phyloP scores from a whole-genome alignment of 2,797 vertebrate species.

The Bryconaethiops microstoma region DNA sequence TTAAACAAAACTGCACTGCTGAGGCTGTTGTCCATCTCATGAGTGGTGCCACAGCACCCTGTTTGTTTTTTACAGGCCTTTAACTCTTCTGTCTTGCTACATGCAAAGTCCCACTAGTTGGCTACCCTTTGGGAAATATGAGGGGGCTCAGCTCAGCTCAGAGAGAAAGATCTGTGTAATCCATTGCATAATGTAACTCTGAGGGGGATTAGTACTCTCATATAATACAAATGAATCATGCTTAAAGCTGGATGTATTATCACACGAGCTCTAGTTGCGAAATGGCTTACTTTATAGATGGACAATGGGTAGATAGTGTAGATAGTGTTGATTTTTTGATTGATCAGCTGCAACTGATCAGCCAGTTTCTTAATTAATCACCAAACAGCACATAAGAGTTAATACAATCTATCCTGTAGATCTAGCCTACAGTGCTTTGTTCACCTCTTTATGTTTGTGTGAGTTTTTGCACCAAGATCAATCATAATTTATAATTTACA shows the following conservation, averaged over 20 bases:
- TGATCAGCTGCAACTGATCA: neutral
- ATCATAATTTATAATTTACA: neutral
- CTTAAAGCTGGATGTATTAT: slow-evolving; percentile 48
- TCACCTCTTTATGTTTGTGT: too few species aligned
- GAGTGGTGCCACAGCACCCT: slow-evolving; percentile 3
- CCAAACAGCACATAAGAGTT: neutral
- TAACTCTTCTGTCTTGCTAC: slow-evolving; percentile 54
- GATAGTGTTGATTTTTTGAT: neutral
- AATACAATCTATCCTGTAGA: too few species aligned
- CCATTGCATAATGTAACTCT: slow-evolving; percentile 52
- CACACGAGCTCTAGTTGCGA: slow-evolving; percentile 12
- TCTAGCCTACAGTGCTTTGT: too few species aligned
- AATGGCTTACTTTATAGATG: slow-evolving; percentile 29
- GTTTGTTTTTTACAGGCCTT: slow-evolving; percentile 50
- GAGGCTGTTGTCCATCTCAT: neutral
- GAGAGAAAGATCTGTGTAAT: slow-evolving; percentile 48
- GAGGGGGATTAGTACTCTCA: slow-evolving; percentile 44
- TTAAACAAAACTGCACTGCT: neutral
- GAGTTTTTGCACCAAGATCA: neutral
- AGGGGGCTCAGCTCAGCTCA: slow-evolving; percentile 30
- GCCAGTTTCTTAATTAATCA: neutral
- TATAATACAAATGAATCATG: slow-evolving; percentile 52
- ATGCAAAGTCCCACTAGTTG: slow-evolving; percentile 39
- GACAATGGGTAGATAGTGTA: neutral
- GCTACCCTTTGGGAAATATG: slow-evolving; percentile 46